These are phyloP conservation scores for Ashinkailepas kermadecensis DNA, from an alignment of 2,888 invertebrate genomes.

Conservation along the genomic window DNA sequence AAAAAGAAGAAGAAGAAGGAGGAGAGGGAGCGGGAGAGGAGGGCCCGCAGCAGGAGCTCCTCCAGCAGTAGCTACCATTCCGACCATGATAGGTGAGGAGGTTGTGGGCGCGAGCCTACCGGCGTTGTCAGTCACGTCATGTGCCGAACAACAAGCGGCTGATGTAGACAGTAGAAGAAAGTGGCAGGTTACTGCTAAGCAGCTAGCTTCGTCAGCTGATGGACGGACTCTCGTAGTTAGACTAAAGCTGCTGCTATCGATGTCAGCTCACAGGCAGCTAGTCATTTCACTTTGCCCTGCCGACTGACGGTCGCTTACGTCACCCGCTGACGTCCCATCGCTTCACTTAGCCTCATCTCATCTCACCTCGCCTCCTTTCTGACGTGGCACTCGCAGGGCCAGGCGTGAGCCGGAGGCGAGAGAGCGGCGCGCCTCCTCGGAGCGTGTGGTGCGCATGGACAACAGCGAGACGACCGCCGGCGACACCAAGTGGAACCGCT, in stretches of 20 bases:
- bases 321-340: too few species aligned
- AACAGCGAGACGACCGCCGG: not conserved
- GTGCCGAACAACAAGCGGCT: too few species aligned
- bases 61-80: not conserved
- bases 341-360: too few species aligned
- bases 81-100: not conserved
- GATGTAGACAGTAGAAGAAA: too few species aligned
- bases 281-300: too few species aligned
- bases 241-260: too few species aligned
- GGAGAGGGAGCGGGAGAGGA: not conserved
- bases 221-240: not conserved
- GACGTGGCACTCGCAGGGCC: not conserved
- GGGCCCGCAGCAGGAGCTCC: not conserved
- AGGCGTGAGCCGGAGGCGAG: not conserved
- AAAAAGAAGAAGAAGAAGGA: constrained; percentile 5
- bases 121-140: too few species aligned
- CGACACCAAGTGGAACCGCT: not conserved
- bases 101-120: not conserved
- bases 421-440: not conserved
- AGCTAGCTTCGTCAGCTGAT: not conserved
- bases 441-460: not conserved
- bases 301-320: too few species aligned
- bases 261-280: too few species aligned
- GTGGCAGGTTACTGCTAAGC: too few species aligned
- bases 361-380: too few species aligned